phyloP scores from a whole-genome alignment of 2,888 invertebrate species.

The Drosophila tanythrix region DNA sequence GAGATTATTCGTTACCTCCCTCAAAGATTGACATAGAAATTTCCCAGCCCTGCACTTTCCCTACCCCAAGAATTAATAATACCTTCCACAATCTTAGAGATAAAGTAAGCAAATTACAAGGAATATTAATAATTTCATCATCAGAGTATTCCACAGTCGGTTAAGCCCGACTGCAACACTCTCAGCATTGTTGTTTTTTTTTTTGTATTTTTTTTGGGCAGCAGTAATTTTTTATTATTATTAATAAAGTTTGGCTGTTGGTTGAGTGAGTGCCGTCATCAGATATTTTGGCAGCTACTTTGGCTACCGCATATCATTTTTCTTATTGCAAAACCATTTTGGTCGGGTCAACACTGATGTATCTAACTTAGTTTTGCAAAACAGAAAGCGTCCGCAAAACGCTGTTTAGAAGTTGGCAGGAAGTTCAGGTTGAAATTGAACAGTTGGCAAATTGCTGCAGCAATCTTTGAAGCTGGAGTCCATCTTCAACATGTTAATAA shows the following conservation, averaged over 20 bases:
- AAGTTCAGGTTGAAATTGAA: slow-evolving; percentile 18
- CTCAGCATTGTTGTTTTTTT: background rate
- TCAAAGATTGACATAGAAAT: background rate
- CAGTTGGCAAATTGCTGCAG: slow-evolving; percentile 20
- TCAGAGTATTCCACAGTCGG: background rate
- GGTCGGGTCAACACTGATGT: slow-evolving; percentile 13
- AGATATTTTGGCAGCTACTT: slow-evolving; percentile 52
- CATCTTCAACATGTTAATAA: slow-evolving; percentile 70
- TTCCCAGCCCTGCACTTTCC: background rate
- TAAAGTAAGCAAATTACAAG: background rate
- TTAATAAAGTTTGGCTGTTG: slow-evolving; percentile 26
- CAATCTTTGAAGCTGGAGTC: slow-evolving; percentile 60
- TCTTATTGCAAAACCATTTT: slow-evolving; percentile 6
- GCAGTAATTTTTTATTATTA: slow-evolving; percentile 49
- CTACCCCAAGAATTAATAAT: background rate
- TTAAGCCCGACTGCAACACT: background rate
- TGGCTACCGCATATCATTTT: slow-evolving; percentile 54
- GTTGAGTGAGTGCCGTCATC: slow-evolving; percentile 48
- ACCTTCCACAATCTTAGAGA: background rate
- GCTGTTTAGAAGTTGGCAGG: slow-evolving; percentile 10
- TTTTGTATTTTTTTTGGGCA: slow-evolving; percentile 27
- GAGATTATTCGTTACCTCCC: background rate
- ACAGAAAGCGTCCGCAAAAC: background rate
- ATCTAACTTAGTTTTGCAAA: slow-evolving; percentile 21
- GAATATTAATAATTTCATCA: background rate